Evolutionary conservation across 2,888 invertebrate genomes (phyloP), one percentile per base, ranked within the genome.

Genomic region (Empis livida): DNA sequence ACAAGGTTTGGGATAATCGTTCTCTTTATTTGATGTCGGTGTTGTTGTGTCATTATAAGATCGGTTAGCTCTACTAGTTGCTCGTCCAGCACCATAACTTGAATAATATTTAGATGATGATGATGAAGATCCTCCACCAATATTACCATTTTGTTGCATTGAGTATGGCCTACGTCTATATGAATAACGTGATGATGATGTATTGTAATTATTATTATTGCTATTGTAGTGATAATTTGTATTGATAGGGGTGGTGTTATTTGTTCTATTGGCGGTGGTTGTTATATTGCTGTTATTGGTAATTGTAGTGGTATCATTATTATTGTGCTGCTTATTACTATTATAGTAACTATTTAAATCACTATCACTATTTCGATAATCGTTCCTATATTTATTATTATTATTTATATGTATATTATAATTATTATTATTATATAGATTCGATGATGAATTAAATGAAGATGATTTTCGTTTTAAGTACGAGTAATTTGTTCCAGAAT

Each of bases 381-480:
- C 48, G 48, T 43, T 48, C 44, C 44, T 41, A 42, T 48, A 37
- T 11, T 17, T 39, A 39, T 35, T 35, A 35, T 35, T 35, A 35
- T 35, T 27, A 27, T 27, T 27, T 27, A 30, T 42, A 10, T 46
- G 42, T 13, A 38, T 43, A 17, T 35, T 44, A 37, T 43, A 32
- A 39, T 41, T 47, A 32, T 41, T 47, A 11, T 47, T 31, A 42
- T 45, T 43, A 42, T 48, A 46, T 43, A 46, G 32, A 40, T 42
- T 44, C 17, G 46, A 49, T 41, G 46, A 41, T 48, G 51, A 45
- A 23, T 30, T 45, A 5, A 23, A 27, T 38, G 42, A 40, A 31
- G 45, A 45, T 38, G 47, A 46, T 42, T 49, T 51, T 43, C 49
- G 51, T 42, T 46, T 49, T 46, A 49, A 48, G 49, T 51, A 49